A percentile compares a stretch with the other conserved stretches of the same genome.
Conservation (phyloP, 2,113 vertebrate species). For the Peucedramus taeniatus region DNA sequence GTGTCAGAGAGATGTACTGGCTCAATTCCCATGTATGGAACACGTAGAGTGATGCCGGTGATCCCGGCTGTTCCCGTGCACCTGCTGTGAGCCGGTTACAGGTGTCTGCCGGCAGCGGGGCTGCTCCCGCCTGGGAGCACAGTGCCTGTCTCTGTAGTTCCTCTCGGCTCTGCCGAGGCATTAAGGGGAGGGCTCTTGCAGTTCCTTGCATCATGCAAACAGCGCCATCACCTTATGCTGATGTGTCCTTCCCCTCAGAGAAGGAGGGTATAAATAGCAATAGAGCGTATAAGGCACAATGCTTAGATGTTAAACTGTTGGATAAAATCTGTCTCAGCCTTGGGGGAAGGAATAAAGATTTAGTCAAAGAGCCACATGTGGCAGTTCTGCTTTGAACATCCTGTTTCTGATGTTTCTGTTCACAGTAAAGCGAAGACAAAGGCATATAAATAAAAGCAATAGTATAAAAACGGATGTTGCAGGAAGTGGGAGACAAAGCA, state of each 20-base stretch:
- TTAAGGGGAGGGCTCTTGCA: neutral
- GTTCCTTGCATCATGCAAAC: neutral
- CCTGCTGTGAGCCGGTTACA: neutral
- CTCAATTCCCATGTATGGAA: rapidly evolving
- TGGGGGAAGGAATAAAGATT: neutral
- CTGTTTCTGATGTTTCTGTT: neutral
- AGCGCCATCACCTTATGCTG: neutral
- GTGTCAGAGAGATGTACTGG: rapidly evolving
- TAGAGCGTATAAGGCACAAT: neutral
- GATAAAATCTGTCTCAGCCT: neutral
- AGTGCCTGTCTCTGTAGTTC: neutral
- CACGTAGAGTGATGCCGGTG: rapidly evolving
- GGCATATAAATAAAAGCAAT: neutral
- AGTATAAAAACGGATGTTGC: neutral
- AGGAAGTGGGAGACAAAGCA: neutral
- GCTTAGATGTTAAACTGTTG: neutral
- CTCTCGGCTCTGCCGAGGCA: neutral
- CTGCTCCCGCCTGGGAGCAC: rapidly evolving
- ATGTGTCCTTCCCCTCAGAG: neutral
- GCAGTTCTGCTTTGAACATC: neutral
- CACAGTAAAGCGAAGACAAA: neutral
- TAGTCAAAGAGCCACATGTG: neutral
- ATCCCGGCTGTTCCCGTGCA: neutral
- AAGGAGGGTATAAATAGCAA: neutral
- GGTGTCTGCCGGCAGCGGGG: neutral